These are phyloP conservation scores for Eilema griseolum DNA, from an alignment of 2,888 invertebrate genomes.

Conservation along the genomic window DNA sequence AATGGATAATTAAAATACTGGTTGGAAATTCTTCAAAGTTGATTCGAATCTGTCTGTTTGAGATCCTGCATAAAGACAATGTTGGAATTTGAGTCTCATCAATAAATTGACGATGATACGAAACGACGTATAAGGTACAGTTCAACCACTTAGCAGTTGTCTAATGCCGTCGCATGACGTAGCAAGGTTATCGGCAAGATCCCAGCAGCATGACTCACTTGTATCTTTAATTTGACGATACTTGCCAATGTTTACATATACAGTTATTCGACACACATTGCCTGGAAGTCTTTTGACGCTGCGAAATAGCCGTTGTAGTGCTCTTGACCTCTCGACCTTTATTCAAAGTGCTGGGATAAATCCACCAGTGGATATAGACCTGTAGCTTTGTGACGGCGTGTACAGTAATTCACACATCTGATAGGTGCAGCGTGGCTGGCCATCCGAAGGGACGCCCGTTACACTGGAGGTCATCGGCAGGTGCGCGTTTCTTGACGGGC, in stretches of 20 bases:
- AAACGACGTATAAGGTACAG: not conserved
- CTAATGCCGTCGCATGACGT: constrained; percentile 23
- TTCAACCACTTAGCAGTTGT: constrained; percentile 15
- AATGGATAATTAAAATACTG: not conserved
- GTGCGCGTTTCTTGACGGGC: constrained; percentile 84
- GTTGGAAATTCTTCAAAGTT: not conserved
- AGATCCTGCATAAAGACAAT: not conserved
- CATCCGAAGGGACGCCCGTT: constrained; percentile 75
- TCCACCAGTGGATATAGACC: constrained; percentile 63
- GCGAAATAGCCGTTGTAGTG: constrained; percentile 74
- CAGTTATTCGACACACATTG: constrained; percentile 82
- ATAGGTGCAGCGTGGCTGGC: constrained; percentile 36
- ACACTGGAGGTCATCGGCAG: constrained; percentile 81
- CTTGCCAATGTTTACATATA: constrained; percentile 77
- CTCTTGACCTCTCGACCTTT: constrained; percentile 83
- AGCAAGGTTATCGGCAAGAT: constrained; percentile 45
- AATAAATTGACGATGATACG: not conserved
- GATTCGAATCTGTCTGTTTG: not conserved
- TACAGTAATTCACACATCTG: constrained; percentile 39
- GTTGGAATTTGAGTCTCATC: not conserved
- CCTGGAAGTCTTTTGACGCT: constrained; percentile 68
- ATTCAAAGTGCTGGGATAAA: constrained; percentile 74
- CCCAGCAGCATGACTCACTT: constrained; percentile 60
- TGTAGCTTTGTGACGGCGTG: constrained; percentile 28
- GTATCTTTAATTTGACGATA: constrained; percentile 77